Evolutionary conservation across 2,888 invertebrate species (phyloP), one percentile per base, ranked within the genome.

Genomic region (Atrina japonica): DNA sequence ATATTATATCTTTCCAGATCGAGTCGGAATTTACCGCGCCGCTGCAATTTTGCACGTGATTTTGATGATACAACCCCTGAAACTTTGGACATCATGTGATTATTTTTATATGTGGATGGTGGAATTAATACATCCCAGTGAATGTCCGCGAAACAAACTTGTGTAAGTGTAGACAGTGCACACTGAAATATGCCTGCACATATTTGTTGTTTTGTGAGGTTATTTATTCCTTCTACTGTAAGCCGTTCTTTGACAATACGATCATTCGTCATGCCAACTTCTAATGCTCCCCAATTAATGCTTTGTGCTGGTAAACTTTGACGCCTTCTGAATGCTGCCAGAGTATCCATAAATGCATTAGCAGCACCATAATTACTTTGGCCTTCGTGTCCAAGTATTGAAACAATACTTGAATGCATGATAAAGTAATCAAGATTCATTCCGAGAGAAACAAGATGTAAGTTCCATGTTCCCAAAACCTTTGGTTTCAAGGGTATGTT

Each of bases 311-410:
- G 40, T 7, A 80, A 58, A 23, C 80, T 80, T 11, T 43, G 25
- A 7, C 41, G 30, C 9, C 79, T 55, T 7, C 85, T 70, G 49
- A 71, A 78, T 16, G 60, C 49, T 6, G 81, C 80, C 27, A 85
- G 60, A 7, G 74, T 59, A 58, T 85, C 85, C 61, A 70, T 41
- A 29, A 85, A 85, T 6, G 78, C 61, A 70, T 83, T 83, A 21
- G 70, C 85, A 18, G 81, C 79, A n/a, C 75, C 78, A 66, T 85
- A 83, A 63, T 81, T 84, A 16, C 77, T 72, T 52, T 85, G 85
- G 0, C 83, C 83, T n/a, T 60, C 63, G 45, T 80, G 81, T 23
- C 83, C 85, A n/a, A 81, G 49, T 0, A 82, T 56, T 11, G 82
- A 74, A 0, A 77, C 70, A 7, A 83, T 68, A 2, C 84, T 84